Percentiles rank a stretch among this genome's conserved stretches.
phyloP scores from a whole-genome alignment of 2,113 vertebrate genomes.

The Pongo pygmaeus region DNA sequence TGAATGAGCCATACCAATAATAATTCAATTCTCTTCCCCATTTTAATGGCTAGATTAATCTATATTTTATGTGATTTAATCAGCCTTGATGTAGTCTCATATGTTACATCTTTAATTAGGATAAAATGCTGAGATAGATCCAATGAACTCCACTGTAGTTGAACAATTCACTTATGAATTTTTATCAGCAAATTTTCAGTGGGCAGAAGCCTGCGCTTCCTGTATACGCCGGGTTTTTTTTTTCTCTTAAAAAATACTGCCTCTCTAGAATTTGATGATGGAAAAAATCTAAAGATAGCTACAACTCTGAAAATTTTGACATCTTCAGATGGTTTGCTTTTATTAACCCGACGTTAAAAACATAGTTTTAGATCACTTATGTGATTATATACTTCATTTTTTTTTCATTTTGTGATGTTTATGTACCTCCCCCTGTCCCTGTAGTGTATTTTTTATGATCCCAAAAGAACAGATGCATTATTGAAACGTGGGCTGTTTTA shows the following conservation, averaged over 20 bases:
- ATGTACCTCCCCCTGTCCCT: background rate
- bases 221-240: background rate
- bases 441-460: slow-evolving; percentile 81
- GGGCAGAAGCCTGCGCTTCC: background rate
- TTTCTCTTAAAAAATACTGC: background rate
- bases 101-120: background rate
- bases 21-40: background rate
- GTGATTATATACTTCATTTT: background rate
- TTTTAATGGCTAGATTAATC: background rate
- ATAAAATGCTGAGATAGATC: slow-evolving; percentile 23
- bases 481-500: slow-evolving; percentile 82
- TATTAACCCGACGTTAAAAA: slow-evolving; percentile 29
- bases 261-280: slow-evolving; percentile 12
- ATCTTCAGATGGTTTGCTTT: background rate
- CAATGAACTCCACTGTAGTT: background rate
- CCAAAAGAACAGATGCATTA: slow-evolving; percentile 82
- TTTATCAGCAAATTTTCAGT: background rate
- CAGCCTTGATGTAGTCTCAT: background rate
- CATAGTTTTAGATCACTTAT: background rate
- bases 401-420: background rate
- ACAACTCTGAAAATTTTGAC: background rate
- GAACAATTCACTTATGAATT: background rate
- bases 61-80: background rate
- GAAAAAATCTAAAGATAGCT: background rate
- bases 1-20: background rate